Evolutionary conservation across 1,140 invertebrate genomes (phyloP), one percentile per base, ranked within the genome.

Genomic region (Camponotus floridanus): DNA sequence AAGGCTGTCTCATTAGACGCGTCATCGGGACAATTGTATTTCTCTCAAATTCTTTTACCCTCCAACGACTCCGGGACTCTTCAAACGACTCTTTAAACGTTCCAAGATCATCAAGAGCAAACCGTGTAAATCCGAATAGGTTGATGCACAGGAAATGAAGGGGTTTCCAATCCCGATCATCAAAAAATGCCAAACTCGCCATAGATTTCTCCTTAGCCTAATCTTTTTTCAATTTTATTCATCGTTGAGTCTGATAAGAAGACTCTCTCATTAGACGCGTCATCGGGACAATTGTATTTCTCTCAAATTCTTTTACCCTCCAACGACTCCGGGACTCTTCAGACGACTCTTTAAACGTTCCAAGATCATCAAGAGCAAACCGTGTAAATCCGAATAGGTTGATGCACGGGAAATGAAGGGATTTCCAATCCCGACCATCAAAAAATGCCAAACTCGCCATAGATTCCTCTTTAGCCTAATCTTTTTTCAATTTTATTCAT

Each of bases 101-200:
- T 61, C 39, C 2, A 2, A 74, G 45, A 65, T 51, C 64, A 68
- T 59, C 15, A 76, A 73, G 71, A 74, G 62, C 61, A 39, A 74
- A 83, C n/a, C 31, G 68, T 74, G 55, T 74, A 61, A 83, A 83
- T 73, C 55, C 68, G 55, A n/a, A n/a, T n/a, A n/a, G n/a, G 5
- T 26, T 21, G 31, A 61, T 2, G n/a, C 36, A 13, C 7, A 15
- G 6, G 26, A 31, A 36, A 36, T 13, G 15, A 68, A 31, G 8
- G 5, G 2, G 1, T 55, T 57, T 33, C 15, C n/a, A 36, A 39
- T 39, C 33, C 36, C 15, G 1, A 18, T 8, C 4, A 26, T 79
- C 55, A 80, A 39, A 39, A 39, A 3, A 39, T 39, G 3, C 6
- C 36, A 39, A 39, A 39, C 36, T 39, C 7, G 4, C 15, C 4